phyloP scores from a whole-genome alignment of 2,888 invertebrate species.

The Campaea margaritaria region DNA sequence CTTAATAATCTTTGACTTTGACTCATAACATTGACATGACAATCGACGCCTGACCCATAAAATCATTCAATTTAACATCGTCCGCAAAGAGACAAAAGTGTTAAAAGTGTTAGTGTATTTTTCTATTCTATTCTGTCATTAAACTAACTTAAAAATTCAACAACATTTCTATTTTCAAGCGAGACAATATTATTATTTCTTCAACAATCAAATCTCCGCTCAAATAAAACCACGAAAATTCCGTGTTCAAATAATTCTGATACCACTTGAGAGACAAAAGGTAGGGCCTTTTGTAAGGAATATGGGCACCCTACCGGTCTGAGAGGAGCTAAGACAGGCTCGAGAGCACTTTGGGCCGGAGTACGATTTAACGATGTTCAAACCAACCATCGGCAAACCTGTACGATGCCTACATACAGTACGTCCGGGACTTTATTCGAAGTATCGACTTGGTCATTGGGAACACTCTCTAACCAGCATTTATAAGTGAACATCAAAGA shows the following conservation, averaged over 20 bases:
- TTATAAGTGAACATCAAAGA: no score
- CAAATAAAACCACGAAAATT: constrained; percentile 20
- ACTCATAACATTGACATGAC: no score
- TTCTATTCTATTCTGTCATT: no score
- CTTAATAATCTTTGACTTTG: no score
- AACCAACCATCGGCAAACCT: constrained; percentile 45
- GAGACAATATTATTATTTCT: background rate
- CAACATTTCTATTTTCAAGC: background rate
- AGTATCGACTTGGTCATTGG: background rate
- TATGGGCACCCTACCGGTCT: constrained; percentile 45
- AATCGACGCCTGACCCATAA: no score
- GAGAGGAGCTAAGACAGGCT: constrained; percentile 52
- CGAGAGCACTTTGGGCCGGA: constrained; percentile 54
- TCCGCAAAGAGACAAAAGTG: no score
- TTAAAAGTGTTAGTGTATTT: no score
- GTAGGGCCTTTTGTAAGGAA: constrained; percentile 32
- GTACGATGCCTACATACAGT: constrained; percentile 6
- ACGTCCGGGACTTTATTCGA: background rate
- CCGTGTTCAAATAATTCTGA: constrained; percentile 19
- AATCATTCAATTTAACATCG: no score
- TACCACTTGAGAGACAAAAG: constrained; percentile 32
- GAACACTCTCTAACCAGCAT: no score
- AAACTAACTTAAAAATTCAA: background rate
- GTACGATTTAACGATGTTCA: constrained; percentile 62
- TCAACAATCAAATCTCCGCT: background rate